A percentile compares a stretch with the other conserved stretches of the same genome.
phyloP scores from a whole-genome alignment of 1,140 invertebrate species.

The Drosophila kepulauana region DNA sequence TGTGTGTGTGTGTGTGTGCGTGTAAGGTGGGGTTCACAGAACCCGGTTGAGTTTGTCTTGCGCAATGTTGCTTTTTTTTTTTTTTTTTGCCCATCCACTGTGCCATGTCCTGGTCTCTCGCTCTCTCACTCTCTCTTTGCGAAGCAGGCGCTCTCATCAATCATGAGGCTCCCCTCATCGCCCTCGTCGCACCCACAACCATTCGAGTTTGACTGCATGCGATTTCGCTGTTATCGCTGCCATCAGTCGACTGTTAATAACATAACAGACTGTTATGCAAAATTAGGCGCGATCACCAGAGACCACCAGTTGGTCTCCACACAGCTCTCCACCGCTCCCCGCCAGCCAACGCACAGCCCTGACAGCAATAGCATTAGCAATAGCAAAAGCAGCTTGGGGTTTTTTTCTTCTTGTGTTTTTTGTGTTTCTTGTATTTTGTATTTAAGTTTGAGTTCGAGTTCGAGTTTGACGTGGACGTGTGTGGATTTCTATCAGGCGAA shows the following conservation, averaged over 20 bases:
- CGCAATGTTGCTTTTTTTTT: constrained; percentile 47
- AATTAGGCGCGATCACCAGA: constrained; percentile 44
- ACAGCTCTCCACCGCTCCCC: not conserved
- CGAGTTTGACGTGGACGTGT: constrained; percentile 54
- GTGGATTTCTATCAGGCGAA: constrained; percentile 66
- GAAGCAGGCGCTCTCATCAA: constrained; percentile 1
- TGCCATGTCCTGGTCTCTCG: constrained; percentile 40
- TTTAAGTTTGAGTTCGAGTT: constrained; percentile 32
- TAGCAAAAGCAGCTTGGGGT: constrained; percentile 41
- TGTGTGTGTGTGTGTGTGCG: constrained; percentile 13
- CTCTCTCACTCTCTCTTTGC: not conserved
- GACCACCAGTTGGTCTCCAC: not conserved
- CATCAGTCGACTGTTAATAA: constrained; percentile 42
- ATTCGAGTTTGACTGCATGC: constrained; percentile 14
- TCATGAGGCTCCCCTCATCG: constrained; percentile 12
- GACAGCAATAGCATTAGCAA: constrained; percentile 35
- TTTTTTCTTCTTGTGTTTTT: constrained; percentile 30
- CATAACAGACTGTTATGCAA: constrained; percentile 50
- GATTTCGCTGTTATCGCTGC: constrained; percentile 31
- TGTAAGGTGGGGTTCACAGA: constrained; percentile 57
- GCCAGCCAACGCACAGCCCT: constrained; percentile 3
- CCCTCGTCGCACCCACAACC: not conserved
- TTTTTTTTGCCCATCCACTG: constrained; percentile 42
- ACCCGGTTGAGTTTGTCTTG: constrained; percentile 41
- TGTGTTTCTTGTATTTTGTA: constrained; percentile 18